Conservation (phyloP, 2,888 invertebrate species). For the Troilus luridus region DNA sequence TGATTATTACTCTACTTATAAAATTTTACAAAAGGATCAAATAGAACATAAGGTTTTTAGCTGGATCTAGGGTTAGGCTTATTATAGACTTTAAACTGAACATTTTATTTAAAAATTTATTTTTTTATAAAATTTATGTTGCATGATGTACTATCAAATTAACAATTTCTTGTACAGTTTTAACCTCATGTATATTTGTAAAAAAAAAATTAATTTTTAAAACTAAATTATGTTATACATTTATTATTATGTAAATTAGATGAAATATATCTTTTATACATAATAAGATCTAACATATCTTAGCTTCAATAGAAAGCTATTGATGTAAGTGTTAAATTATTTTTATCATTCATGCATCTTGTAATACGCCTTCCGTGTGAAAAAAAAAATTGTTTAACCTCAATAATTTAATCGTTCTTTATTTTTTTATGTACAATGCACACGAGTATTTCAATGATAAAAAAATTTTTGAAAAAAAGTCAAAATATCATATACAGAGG, state of each 20-base stretch:
- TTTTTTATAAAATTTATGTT: not conserved
- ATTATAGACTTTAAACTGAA: too few relatives aligned
- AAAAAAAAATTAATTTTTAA: not conserved
- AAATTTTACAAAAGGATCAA: too few relatives aligned
- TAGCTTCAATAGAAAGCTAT: not conserved
- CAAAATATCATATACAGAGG: not conserved
- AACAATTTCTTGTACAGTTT: not conserved
- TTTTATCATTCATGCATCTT: not conserved
- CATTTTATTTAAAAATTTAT: too few relatives aligned
- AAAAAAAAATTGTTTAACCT: too few relatives aligned
- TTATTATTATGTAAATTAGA: not conserved
- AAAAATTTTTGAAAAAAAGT: not conserved
- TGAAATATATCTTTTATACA: not conserved
- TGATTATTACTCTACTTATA: too few relatives aligned
- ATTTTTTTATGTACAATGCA: not conserved
- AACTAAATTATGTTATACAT: not conserved
- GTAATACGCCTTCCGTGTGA: too few relatives aligned
- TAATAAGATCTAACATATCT: not conserved
- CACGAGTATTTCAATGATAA: not conserved
- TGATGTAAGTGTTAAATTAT: not conserved
- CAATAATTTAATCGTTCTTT: too few relatives aligned
- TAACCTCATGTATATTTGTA: not conserved
- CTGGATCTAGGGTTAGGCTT: too few relatives aligned
- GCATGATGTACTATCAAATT: not conserved
- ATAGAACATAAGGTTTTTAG: too few relatives aligned